Percentiles rank a stretch among this genome's conserved stretches.
phyloP scores from a whole-genome alignment of 2,888 invertebrate species.

The Philhelius pedissequus region DNA sequence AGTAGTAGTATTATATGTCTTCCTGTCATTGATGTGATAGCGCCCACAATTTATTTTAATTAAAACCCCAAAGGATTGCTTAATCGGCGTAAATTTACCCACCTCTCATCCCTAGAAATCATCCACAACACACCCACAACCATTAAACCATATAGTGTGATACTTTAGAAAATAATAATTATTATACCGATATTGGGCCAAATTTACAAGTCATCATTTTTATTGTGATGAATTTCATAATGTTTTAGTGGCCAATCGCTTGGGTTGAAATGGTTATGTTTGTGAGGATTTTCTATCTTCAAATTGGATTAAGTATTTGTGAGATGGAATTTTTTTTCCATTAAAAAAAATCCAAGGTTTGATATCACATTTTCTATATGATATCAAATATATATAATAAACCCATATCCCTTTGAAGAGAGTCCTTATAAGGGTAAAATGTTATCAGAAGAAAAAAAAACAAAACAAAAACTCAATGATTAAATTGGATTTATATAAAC shows the following conservation, averaged over 20 bases:
- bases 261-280: conserved; percentile 11
- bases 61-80: conserved; percentile 56
- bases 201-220: conserved; percentile 58
- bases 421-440: background rate
- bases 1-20: background rate
- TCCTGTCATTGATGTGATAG: background rate
- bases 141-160: background rate
- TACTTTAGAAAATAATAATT: conserved; percentile 13
- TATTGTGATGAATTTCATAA: conserved; percentile 47
- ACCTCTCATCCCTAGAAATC: background rate
- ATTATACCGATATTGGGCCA: conserved; percentile 3
- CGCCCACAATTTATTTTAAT: conserved; percentile 60
- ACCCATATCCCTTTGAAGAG: background rate
- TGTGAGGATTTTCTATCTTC: conserved; percentile 24
- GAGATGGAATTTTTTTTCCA: background rate
- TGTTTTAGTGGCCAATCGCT: conserved; percentile 29
- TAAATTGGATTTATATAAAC: background rate
- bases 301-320: conserved; percentile 33
- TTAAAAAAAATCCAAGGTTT: background rate
- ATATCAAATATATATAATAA: background rate
- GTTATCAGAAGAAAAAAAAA: background rate
- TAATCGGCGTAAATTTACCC: conserved; percentile 23
- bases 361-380: too few relatives aligned
- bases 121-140: background rate
- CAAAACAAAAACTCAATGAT: background rate